Base-by-base conservation (phyloP, 1,140 invertebrate species). In the Diorhabda carinulata region DNA sequence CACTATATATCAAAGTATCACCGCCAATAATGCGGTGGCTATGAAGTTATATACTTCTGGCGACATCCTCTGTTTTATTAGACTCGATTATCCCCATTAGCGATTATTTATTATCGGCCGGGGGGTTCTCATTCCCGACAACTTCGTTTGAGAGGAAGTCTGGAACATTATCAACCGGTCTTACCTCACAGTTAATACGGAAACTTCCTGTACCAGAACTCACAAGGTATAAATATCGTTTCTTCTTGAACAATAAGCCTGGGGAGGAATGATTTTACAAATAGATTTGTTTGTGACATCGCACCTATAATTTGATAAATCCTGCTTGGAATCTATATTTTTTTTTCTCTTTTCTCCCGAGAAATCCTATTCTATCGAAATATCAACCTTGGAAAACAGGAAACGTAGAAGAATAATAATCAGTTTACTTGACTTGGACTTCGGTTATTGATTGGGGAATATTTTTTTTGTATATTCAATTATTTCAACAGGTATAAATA, bases 101-200 rank as follows among this genome's bases (percentile, higher is more conserved):
- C 64, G 62, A 72, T 72, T 72, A 72, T 72, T 72, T 72, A 72
- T 72, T 66, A 67, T 72, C 63, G 65, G 70, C 70, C 70, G 44
- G 59, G 52, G 67, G 67, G 69, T 2, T n/a, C n/a, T 52, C n/a
- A 52, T 64, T 66, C 70, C 69, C 70, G 66, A 64, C 70, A 66
- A 61, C 62, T 57, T 58, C 59, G 62, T 65, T 71, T 67, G 63
- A 61, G 57, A 8, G 59, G 41, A 8, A 72, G 44, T 59, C 63
- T 63, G 67, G 67, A 67, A 72, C 67, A 69, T 65, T 69, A 72
- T 72, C 70, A 66, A n/a, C 47, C 47, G 64, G 63, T 72, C 67
- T 72, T 72, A 72, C 47, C 58, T 69, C 52, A 64, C 61, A 69
- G 61, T 69, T 72, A 72, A 72, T 65, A 62, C 64, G 60, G 64